phyloP scores from a whole-genome alignment of 2,797 vertebrate species.

The Silurus lanzhouensis region DNA sequence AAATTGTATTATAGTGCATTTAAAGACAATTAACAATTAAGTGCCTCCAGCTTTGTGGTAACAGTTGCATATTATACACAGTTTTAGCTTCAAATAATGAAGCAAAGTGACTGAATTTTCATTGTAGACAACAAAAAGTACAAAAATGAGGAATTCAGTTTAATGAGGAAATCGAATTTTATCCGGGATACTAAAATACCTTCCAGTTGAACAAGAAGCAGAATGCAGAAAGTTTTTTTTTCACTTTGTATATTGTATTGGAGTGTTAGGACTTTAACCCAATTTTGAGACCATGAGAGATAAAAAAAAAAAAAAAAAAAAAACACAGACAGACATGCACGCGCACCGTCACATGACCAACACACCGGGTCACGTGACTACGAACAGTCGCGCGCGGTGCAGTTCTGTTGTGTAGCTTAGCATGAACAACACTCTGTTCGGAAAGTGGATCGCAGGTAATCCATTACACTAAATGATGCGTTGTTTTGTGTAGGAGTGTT shows the following conservation, averaged over 20 bases:
- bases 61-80: no score
- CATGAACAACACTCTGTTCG: background rate
- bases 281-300: background rate
- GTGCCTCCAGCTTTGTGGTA: no score
- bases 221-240: background rate
- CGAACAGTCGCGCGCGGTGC: constrained; percentile 35
- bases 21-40: no score
- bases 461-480: background rate
- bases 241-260: background rate
- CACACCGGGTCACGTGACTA: constrained; percentile 72
- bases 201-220: background rate
- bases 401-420: background rate
- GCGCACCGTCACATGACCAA: constrained; percentile 65
- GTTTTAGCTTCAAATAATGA: background rate
- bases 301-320: no score
- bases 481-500: background rate
- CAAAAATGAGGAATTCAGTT: no score
- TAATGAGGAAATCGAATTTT: background rate
- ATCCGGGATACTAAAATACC: background rate
- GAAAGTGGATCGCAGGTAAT: background rate
- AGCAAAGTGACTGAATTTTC: background rate
- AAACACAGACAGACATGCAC: no score
- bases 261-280: background rate
- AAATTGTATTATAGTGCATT: no score
- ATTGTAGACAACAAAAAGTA: no score